These are phyloP conservation scores for Callyntrura sp. DNA, from an alignment of 2,888 invertebrate species.

Conservation along the genomic window DNA sequence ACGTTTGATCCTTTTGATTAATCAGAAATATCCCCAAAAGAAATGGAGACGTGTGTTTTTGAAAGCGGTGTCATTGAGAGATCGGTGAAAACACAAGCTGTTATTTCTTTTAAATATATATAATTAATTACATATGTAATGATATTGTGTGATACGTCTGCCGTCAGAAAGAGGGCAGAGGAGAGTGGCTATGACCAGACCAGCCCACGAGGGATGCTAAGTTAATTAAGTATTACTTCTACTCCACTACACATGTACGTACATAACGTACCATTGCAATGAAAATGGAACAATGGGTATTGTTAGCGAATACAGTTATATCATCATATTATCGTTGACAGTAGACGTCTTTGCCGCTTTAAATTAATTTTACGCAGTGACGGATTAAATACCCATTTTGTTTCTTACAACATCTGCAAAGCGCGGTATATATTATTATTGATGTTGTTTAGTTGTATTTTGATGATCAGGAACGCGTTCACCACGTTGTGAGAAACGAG, in stretches of 20 bases:
- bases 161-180: slow-evolving; percentile 64
- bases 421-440: neutral
- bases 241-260: no score
- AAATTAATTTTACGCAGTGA: neutral
- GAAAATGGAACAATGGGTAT: slow-evolving; percentile 41
- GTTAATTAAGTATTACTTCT: slow-evolving; percentile 36
- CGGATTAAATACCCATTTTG: slow-evolving; percentile 20
- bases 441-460: no score
- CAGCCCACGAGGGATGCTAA: slow-evolving; percentile 52
- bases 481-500: no score
- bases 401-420: slow-evolving; percentile 1
- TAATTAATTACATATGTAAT: neutral
- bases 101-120: slow-evolving; percentile 1
- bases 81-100: no score
- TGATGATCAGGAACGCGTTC: no score
- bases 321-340: neutral
- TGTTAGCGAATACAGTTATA: slow-evolving; percentile 9
- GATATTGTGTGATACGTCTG: slow-evolving; percentile 59
- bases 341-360: neutral
- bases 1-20: neutral
- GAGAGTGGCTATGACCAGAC: slow-evolving; percentile 47
- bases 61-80: no score
- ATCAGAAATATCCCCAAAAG: neutral
- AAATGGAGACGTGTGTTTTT: neutral
- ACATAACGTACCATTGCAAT: no score